Conservation (phyloP, 1,140 invertebrate species). For the Bombus breviceps region DNA sequence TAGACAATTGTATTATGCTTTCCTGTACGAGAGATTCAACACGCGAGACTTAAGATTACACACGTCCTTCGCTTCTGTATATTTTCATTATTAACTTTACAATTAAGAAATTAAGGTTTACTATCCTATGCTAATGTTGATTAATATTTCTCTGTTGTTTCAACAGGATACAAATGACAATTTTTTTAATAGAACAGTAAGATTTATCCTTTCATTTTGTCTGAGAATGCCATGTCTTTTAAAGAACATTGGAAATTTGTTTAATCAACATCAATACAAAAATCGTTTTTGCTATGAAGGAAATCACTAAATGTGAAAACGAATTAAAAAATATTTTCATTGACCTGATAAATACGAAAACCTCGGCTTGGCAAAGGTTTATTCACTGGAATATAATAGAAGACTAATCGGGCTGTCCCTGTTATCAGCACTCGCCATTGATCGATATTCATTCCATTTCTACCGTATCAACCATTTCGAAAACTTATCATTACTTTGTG, state of each 20-base stretch:
- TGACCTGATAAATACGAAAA: slow-evolving; percentile 23
- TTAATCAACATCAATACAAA: not conserved
- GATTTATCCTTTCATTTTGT: not conserved
- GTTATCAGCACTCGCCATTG: slow-evolving; percentile 50
- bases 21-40: not conserved
- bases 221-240: too few species aligned
- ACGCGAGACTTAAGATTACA: not conserved
- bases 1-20: not conserved
- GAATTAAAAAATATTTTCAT: slow-evolving; percentile 40
- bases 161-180: not conserved
- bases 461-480: slow-evolving; percentile 32
- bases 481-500: slow-evolving; percentile 42
- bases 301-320: not conserved
- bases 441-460: slow-evolving; percentile 54
- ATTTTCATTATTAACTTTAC: not conserved
- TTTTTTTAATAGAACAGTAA: not conserved
- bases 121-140: not conserved
- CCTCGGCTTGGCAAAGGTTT: slow-evolving; percentile 50
- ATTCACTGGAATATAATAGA: slow-evolving; percentile 62
- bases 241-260: not conserved
- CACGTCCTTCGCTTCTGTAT: not conserved
- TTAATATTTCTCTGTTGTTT: not conserved
- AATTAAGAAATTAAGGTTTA: not conserved
- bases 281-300: not conserved
- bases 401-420: slow-evolving; percentile 56